Conservation (phyloP, 2,797 vertebrate species). For the Botia almorhae region DNA sequence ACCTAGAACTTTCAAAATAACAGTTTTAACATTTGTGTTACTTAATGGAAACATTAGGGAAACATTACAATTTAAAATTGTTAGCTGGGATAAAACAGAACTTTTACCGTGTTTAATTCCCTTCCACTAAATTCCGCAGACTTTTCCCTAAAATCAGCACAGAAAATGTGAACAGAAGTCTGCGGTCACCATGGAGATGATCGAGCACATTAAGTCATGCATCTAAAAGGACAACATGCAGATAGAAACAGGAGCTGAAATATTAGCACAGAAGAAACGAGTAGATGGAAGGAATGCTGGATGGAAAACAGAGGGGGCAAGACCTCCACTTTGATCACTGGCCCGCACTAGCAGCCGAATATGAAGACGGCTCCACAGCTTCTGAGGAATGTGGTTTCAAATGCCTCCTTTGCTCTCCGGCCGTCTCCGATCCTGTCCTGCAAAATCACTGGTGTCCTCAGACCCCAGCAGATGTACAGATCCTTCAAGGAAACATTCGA, state of each 20-base stretch:
- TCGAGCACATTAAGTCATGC: not conserved
- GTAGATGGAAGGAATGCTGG: slow-evolving; percentile 53
- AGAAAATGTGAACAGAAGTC: not conserved
- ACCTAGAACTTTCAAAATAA: no score
- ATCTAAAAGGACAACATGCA: not conserved
- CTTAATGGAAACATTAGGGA: no score
- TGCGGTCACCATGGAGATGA: not conserved
- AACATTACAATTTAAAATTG: no score
- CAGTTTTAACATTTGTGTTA: no score
- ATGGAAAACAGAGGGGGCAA: slow-evolving; percentile 55
- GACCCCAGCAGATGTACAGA: slow-evolving; percentile 72
- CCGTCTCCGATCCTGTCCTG: slow-evolving; percentile 49
- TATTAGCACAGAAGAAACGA: slow-evolving; percentile 35
- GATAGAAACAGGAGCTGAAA: slow-evolving; percentile 42
- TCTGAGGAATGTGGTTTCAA: slow-evolving; percentile 69
- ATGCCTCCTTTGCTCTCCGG: slow-evolving; percentile 68
- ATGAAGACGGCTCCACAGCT: slow-evolving; percentile 68
- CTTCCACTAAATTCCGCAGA: not conserved
- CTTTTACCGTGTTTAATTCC: no score
- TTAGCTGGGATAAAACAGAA: no score
- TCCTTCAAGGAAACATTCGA: slow-evolving; percentile 62
- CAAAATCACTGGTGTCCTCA: slow-evolving; percentile 67
- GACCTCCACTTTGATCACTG: slow-evolving; percentile 73
- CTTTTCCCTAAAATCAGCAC: not conserved
- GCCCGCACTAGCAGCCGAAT: slow-evolving; percentile 66